These are phyloP conservation scores for Heteromormyrus szaboi DNA, from an alignment of 2,797 vertebrate genomes.

Conservation along the genomic window DNA sequence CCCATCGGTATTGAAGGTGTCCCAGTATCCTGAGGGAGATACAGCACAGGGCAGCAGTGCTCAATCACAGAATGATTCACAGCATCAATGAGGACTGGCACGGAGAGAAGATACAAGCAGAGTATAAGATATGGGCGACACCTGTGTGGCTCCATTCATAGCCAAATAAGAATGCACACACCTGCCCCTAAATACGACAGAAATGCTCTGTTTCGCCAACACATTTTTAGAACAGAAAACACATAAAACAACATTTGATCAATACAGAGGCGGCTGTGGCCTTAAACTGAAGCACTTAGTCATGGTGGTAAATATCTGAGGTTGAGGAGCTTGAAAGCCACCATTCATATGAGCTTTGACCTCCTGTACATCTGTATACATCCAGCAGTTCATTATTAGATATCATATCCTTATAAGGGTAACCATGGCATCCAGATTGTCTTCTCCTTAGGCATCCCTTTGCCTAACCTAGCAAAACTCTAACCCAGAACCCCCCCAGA, in stretches of 20 bases:
- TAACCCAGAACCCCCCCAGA: not conserved
- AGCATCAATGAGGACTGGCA: not conserved
- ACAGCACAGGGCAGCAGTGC: not conserved
- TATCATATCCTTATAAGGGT: not conserved
- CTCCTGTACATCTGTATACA: not conserved
- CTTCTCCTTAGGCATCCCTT: not conserved
- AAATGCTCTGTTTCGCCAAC: not conserved
- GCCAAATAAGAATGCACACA: not conserved
- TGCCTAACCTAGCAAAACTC: not conserved
- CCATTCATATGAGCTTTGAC: not conserved
- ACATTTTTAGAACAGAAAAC: not conserved
- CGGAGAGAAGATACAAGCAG: not conserved
- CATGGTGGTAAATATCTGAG: not conserved
- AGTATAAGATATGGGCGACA: not conserved
- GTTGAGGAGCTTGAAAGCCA: not conserved
- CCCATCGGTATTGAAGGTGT: not conserved
- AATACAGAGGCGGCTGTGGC: not conserved
- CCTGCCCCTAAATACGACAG: not conserved
- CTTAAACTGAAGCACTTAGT: not conserved
- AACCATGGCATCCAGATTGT: not conserved
- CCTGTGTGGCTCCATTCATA: not conserved
- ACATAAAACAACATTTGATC: not conserved
- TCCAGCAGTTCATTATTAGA: not conserved
- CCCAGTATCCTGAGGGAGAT: not conserved
- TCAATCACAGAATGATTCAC: not conserved